Evolutionary conservation across 2,797 vertebrate species (phyloP).

Genomic region (Acanthurus lineatus): DNA sequence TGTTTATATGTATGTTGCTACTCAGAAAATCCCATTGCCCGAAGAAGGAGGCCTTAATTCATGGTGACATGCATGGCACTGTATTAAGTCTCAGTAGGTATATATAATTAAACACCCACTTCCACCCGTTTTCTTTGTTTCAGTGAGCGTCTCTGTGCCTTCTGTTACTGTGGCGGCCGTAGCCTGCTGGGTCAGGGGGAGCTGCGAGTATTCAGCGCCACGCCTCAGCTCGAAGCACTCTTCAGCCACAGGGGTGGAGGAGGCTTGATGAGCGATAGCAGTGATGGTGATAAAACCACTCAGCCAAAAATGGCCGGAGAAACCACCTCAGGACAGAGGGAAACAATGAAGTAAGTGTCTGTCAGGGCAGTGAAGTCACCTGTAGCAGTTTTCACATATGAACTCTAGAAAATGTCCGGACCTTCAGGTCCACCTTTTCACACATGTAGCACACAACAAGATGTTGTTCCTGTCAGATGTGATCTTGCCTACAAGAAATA

Average conservation of each 20-base stretch:
- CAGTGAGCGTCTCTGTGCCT: slow-evolving; percentile 94
- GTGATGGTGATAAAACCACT: slow-evolving; percentile 82
- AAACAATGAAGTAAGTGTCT: slow-evolving; percentile 75
- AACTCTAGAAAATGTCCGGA: too few species aligned
- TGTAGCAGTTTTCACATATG: slow-evolving; percentile 3
- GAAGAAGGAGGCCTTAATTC: slow-evolving; percentile 69
- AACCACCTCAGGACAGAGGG: slow-evolving; percentile 82
- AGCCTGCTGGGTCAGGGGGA: slow-evolving; percentile 98
- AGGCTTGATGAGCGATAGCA: slow-evolving; percentile 74
- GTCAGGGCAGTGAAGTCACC: slow-evolving; percentile 29
- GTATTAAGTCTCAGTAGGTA: slow-evolving; percentile 70
- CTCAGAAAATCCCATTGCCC: slow-evolving; percentile 25
- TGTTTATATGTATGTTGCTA: slow-evolving; percentile 32
- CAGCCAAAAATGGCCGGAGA: slow-evolving; percentile 74
- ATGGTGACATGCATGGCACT: slow-evolving; percentile 59
- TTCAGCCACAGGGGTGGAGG: slow-evolving; percentile 67
- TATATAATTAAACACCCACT: slow-evolving; percentile 75
- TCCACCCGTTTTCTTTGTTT: slow-evolving; percentile 63
- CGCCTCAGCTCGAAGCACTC: slow-evolving; percentile 86
- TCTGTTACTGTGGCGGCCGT: slow-evolving; percentile 96
- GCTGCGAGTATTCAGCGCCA: slow-evolving; percentile 90
- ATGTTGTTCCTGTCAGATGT: too few species aligned
- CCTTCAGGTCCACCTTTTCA: too few species aligned
- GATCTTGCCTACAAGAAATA: too few species aligned
- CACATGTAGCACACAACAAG: too few species aligned